A percentile compares a stretch with the other conserved stretches of the same genome.
These are phyloP conservation scores for Hermetia illucens DNA, from an alignment of 1,140 invertebrate genomes.

Conservation along the genomic window DNA sequence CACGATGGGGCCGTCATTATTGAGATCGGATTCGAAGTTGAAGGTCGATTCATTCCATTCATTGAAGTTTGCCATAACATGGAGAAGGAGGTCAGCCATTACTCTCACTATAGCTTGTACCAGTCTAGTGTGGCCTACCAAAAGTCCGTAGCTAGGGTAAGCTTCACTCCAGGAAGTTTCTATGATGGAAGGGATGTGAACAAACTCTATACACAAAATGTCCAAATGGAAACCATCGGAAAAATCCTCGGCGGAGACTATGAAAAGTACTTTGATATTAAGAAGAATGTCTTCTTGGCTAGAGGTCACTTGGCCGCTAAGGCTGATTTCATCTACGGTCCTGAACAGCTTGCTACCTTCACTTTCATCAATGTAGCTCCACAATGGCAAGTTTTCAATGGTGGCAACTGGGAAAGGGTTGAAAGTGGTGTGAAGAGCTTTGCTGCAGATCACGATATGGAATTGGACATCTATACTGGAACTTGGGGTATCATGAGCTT, in stretches of 20 bases:
- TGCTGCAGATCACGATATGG: conserved; percentile 19
- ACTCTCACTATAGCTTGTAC: conserved; percentile 24
- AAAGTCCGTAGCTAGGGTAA: conserved; percentile 21
- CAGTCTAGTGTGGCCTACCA: conserved; percentile 26
- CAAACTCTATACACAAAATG: conserved; percentile 21
- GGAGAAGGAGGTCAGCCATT: conserved; percentile 26
- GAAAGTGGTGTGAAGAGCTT: conserved; percentile 33
- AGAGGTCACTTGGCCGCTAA: conserved; percentile 54
- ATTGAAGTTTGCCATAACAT: conserved; percentile 33
- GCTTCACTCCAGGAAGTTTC: conserved; percentile 21
- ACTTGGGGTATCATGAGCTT: conserved; percentile 36
- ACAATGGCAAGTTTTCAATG: conserved; percentile 49
- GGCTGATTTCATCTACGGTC: conserved; percentile 44
- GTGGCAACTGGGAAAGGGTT: conserved; percentile 43
- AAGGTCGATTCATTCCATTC: conserved; percentile 23
- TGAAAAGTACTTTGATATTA: conserved; percentile 16
- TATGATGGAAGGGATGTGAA: conserved; percentile 27
- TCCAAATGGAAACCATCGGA: conserved; percentile 21
- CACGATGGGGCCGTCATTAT: conserved; percentile 21
- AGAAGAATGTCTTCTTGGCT: conserved; percentile 32
- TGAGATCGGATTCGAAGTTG: conserved; percentile 22
- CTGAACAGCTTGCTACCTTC: conserved; percentile 47
- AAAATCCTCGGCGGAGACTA: conserved; percentile 21
- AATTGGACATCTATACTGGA: conserved; percentile 42
- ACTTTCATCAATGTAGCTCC: conserved; percentile 48